phyloP scores from a whole-genome alignment of 2,113 vertebrate genomes.

The Calyptommatus sinebrachiatus region DNA sequence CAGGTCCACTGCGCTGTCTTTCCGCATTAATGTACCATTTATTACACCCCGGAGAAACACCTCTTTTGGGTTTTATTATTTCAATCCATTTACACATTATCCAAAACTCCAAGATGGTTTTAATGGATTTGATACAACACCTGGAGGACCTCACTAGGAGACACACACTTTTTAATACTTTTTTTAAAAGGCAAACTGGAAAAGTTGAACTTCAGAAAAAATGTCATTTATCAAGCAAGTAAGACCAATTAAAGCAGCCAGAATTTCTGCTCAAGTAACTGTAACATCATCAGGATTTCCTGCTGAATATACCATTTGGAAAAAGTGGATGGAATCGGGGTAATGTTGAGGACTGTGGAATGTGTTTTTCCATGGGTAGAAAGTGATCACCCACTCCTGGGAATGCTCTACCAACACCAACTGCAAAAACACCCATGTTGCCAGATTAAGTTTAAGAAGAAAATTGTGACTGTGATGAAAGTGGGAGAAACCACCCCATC shows the following conservation, averaged over 20 bases:
- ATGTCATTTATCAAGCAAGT: conserved; percentile 47
- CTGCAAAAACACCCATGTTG: conserved; percentile 63
- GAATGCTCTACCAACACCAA: conserved; percentile 64
- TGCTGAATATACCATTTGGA: conserved; percentile 55
- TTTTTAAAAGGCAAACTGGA: conserved; percentile 44
- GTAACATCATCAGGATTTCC: conserved; percentile 66
- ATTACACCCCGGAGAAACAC: conserved; percentile 33
- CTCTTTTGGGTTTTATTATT: conserved; percentile 20
- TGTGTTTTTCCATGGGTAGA: conserved; percentile 64
- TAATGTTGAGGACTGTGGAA: conserved; percentile 44
- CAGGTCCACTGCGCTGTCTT: conserved; percentile 15
- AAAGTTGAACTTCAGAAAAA: conserved; percentile 46
- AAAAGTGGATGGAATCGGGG: conserved; percentile 56
- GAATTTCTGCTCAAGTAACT: conserved; percentile 58
- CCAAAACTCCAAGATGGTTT: conserved; percentile 35
- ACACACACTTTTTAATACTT: conserved; percentile 5
- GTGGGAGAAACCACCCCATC: conserved; percentile 59
- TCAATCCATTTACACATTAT: conserved; percentile 42
- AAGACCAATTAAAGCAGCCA: conserved; percentile 45
- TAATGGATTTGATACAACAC: conserved; percentile 35
- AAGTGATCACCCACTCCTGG: conserved; percentile 54
- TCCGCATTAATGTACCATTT: conserved; percentile 14
- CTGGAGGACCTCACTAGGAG: conserved; percentile 43
- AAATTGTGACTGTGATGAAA: conserved; percentile 62
- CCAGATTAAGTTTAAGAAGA: conserved; percentile 63